phyloP scores from a whole-genome alignment of 2,888 invertebrate genomes.

The Ophion ellenae region DNA sequence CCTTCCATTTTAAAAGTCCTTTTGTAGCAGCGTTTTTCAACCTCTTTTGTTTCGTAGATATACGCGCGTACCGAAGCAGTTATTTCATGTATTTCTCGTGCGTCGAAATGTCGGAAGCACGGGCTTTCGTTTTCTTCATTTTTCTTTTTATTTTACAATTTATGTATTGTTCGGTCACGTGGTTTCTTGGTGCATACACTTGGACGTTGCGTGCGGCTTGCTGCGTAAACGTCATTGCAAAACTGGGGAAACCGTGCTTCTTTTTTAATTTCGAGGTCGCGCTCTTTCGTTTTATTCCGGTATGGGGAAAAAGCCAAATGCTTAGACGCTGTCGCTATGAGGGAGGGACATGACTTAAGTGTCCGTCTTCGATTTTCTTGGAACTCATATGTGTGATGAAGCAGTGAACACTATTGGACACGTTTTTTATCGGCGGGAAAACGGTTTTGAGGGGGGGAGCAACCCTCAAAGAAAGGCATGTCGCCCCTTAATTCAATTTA shows the following conservation, averaged over 20 bases:
- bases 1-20: background rate
- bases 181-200: background rate
- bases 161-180: constrained; percentile 10
- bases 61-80: background rate
- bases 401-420: too few species aligned
- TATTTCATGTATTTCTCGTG: background rate
- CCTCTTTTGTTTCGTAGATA: background rate
- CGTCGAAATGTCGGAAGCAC: constrained; percentile 9
- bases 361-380: too few species aligned
- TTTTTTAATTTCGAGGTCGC: background rate
- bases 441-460: too few species aligned
- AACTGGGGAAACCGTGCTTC: background rate
- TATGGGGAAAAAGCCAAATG: background rate
- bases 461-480: too few species aligned
- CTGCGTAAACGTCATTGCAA: background rate
- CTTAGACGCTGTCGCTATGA: background rate
- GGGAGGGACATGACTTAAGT: too few species aligned
- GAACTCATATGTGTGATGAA: too few species aligned
- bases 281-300: background rate
- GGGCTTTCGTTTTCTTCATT: constrained; percentile 12
- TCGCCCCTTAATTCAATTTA: too few species aligned
- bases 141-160: background rate
- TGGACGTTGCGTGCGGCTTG: background rate
- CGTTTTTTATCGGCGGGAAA: too few species aligned
- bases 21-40: background rate